Evolutionary conservation across 1,140 invertebrate species (phyloP).

Genomic region (Drosophila nasuta): DNA sequence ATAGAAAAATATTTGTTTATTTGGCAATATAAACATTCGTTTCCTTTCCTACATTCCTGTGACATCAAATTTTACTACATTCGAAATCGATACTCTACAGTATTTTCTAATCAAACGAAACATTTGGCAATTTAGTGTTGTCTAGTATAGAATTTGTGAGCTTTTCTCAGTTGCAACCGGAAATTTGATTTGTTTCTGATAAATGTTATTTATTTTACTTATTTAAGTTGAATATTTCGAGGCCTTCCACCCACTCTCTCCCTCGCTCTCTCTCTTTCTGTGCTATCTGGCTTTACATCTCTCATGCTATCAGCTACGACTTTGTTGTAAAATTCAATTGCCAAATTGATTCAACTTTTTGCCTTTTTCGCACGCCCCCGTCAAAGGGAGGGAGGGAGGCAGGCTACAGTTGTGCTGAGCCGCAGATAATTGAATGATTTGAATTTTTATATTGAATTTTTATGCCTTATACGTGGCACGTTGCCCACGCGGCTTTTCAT

Average conservation of each 20-base stretch:
- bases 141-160: slow-evolving; percentile 4
- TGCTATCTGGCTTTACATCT: not conserved
- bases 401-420: slow-evolving; percentile 55
- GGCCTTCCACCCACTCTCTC: not conserved
- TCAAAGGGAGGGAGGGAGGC: not conserved
- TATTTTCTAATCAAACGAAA: slow-evolving; percentile 27
- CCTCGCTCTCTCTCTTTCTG: not conserved
- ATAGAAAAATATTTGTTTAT: too few species aligned
- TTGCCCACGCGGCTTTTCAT: slow-evolving; percentile 52
- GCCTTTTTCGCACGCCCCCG: slow-evolving; percentile 47
- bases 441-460: slow-evolving; percentile 83
- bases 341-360: slow-evolving; percentile 81
- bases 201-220: slow-evolving; percentile 82
- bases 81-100: not conserved
- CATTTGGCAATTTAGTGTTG: slow-evolving; percentile 18
- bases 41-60: not conserved
- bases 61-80: slow-evolving; percentile 9
- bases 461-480: slow-evolving; percentile 29
- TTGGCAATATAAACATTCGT: not conserved
- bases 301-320: not conserved
- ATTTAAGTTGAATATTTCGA: slow-evolving; percentile 60
- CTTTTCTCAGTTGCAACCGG: slow-evolving; percentile 65
- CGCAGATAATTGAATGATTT: slow-evolving; percentile 83
- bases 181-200: slow-evolving; percentile 82
- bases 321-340: slow-evolving; percentile 77